Evolutionary conservation across 1,140 invertebrate genomes (phyloP).

Genomic region (Zelostemma sp.): DNA sequence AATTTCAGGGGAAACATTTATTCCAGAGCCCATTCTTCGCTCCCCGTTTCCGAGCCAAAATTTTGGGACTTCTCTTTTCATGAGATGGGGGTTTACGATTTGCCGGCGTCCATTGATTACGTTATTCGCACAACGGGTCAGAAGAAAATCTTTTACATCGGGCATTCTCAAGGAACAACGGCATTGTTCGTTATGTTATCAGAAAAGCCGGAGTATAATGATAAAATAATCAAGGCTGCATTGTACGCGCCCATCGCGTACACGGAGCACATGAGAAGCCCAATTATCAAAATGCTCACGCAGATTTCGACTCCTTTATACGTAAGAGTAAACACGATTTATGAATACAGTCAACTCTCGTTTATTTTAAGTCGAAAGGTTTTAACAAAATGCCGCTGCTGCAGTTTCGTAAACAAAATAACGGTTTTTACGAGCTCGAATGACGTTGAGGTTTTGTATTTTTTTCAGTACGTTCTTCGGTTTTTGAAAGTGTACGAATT

Average conservation of each 20-base stretch:
- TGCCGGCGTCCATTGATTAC: conserved; percentile 75
- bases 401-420: too few relatives aligned
- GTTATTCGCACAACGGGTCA: conserved; percentile 69
- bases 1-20: conserved; percentile 80
- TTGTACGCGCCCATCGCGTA: conserved; percentile 69
- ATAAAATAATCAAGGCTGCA: conserved; percentile 61
- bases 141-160: conserved; percentile 70
- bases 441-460: too few relatives aligned
- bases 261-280: conserved; percentile 55
- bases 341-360: too few relatives aligned
- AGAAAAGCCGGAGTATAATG: conserved; percentile 71
- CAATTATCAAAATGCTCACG: conserved; percentile 51
- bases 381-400: too few relatives aligned
- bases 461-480: conserved; percentile 42
- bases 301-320: conserved; percentile 52
- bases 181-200: conserved; percentile 69
- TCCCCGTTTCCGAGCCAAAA: conserved; percentile 68
- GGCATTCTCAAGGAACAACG: conserved; percentile 76
- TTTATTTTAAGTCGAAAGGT: too few relatives aligned
- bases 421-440: too few relatives aligned
- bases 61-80: conserved; percentile 76
- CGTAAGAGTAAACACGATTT: conserved; percentile 33
- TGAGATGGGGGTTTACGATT: conserved; percentile 76
- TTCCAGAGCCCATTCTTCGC: conserved; percentile 72
- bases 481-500: conserved; percentile 72